Base-by-base conservation (phyloP, 2,888 invertebrate species). In the Poecilobothrus nobilitatus region DNA sequence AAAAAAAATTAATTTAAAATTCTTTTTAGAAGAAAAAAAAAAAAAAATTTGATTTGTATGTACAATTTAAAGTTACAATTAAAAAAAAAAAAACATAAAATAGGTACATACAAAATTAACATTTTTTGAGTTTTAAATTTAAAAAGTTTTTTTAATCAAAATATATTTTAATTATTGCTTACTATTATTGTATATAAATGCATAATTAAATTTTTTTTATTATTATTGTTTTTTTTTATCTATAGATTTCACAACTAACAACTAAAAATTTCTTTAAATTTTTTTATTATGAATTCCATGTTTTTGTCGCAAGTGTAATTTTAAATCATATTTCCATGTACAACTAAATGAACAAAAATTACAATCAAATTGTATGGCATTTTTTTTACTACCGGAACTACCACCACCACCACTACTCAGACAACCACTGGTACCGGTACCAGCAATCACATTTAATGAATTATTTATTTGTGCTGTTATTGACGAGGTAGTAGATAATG, bases 231-330 rank as follows among this genome's bases (percentile, higher is more conserved):
- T n/a, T 27, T 27, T 27, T 27, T 27, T 27, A 27, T 27, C 27
- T 27, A 27, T 5, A n/a, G n/a, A 27, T 27, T 27, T 27, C 27
- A 27, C 27, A 27, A 27, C 27, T n/a, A n/a, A n/a, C n/a, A n/a
- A 27, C 27, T 27, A 27, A n/a, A 27, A 27, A 27, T 2, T 27
- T 4, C 5, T 53, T 76, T 77, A 81, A 73, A 80, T 76, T 76
- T 82, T 82, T 74, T 81, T 82, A 71, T 81, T 78, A 73, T 82
- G 82, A 71, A 82, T 81, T 70, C 82, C 82, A 72, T 82, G 82
- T 69, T 82, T 82, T 72, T 82, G 82, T 66, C 81, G 76, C 73
- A 82, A 73, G 73, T 82, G 82, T 72, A 82, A 73, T 73, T 82
- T 82, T 67, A 82, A 74, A 75, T 82, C 82, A 71, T 81, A 82